Conservation (phyloP, 1,140 invertebrate genomes). For the Lepidurus packardi region DNA sequence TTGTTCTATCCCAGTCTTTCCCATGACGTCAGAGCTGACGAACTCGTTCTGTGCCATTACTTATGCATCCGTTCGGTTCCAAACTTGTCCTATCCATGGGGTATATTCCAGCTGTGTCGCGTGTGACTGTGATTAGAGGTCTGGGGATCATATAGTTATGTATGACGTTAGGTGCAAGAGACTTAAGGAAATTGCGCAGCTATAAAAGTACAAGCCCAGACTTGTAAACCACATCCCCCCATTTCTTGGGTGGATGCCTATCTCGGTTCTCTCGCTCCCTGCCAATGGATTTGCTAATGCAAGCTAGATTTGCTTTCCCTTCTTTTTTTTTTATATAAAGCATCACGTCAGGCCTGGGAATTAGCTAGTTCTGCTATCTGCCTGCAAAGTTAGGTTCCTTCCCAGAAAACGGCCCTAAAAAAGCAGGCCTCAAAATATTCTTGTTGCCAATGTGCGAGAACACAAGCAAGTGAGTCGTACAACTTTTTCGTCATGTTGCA, state of each 20-base stretch:
- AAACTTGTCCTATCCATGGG: not conserved
- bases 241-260: constrained; percentile 5
- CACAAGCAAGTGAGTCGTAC: not conserved
- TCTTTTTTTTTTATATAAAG: not conserved
- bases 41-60: not conserved
- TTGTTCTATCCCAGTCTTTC: not conserved
- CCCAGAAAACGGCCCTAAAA: not conserved
- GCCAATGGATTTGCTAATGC: not conserved
- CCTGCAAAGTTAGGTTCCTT: not conserved
- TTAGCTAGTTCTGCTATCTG: not conserved
- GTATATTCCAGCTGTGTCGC: not conserved
- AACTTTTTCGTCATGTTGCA: not conserved
- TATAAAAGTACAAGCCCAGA: not conserved
- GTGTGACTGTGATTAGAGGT: not conserved
- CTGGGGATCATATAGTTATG: not conserved
- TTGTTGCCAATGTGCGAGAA: not conserved
- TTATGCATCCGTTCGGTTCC: not conserved
- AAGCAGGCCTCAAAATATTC: not conserved
- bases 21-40: not conserved
- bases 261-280: not conserved
- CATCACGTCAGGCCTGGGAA: not conserved
- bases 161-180: not conserved
- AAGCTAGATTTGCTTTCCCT: not conserved
- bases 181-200: not conserved
- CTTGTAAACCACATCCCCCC: not conserved